Evolutionary conservation across 2,888 invertebrate species (phyloP).

Genomic region (Phortica okadai): DNA sequence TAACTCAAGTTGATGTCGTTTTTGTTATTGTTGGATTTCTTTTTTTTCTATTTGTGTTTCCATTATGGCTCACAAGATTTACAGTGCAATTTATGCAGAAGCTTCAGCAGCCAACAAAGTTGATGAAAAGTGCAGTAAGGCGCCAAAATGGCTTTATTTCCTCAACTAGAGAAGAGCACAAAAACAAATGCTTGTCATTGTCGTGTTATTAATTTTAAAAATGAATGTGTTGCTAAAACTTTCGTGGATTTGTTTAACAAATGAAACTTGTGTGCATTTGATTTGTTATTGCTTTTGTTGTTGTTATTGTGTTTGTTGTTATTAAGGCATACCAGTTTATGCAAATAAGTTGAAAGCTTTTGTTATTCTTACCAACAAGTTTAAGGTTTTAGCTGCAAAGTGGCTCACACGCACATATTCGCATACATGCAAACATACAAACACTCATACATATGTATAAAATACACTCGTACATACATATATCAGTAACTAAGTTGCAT

Average conservation of each 20-base stretch:
- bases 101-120: too few species aligned
- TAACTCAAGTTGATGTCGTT: slow-evolving; percentile 6
- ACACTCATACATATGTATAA: neutral
- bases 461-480: neutral
- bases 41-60: neutral
- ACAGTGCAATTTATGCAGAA: slow-evolving; percentile 2
- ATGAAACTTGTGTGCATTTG: neutral
- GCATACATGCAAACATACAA: neutral
- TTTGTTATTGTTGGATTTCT: neutral
- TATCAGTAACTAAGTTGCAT: neutral
- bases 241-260: neutral
- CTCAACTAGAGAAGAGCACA: neutral
- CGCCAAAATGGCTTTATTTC: neutral
- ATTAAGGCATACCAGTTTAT: neutral
- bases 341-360: neutral
- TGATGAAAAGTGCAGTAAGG: neutral
- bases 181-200: neutral
- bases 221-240: neutral
- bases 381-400: neutral
- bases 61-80: neutral
- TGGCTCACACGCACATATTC: neutral
- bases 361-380: neutral
- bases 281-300: neutral
- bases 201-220: neutral
- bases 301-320: neutral